Evolutionary conservation across 2,113 vertebrate genomes (phyloP), one percentile per base, ranked within the genome.

Genomic region (Atlantisia rogersi): DNA sequence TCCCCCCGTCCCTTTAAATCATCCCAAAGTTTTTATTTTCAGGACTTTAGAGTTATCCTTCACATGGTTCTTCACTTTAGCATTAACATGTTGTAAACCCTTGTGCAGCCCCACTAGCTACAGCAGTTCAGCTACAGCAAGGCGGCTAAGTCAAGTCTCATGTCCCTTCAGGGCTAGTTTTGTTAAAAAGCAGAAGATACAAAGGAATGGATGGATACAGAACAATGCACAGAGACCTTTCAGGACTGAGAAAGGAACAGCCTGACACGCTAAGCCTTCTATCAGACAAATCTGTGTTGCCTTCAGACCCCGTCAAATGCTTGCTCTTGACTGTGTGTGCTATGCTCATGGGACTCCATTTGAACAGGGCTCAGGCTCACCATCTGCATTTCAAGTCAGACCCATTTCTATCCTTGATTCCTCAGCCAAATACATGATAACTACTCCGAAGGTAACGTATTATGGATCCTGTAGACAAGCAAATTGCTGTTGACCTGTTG

Each of bases 241-340:
- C 21, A 37, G 31, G 17, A 58, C 59, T 74, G 18, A 86, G 59
- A 89, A 74, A 78, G 11, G 11, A 78, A 22, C 20, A n/a, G 44
- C 39, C 7, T 26, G 32, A n/a, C 7, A 59, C 14, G 20, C 15
- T 79, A 77, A 88, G 2, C 10, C 22, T 28, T 37, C 39, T 44
- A 60, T 9, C 14, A 78, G 70, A 77, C 10, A 70, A 85, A 80
- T n/a, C 32, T 25, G n/a, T 56, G 5, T 24, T 63, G 37, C 40
- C 19, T 73, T 63, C 42, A 68, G 39, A 35, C 7, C 16, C 22
- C 50, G 52, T 28, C 39, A 60, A 3, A 32, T 26, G 11, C 39
- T 88, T 85, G 11, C 28, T 59, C 46, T 46, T 62, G 10, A 37
- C 17, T 19, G 35, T 3, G 3, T 0, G 0, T 11, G 11, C 53